Percentiles rank a stretch among this genome's conserved stretches.
Evolutionary conservation across 2,113 vertebrate species (phyloP).

Genomic region (Polyodon spathula): DNA sequence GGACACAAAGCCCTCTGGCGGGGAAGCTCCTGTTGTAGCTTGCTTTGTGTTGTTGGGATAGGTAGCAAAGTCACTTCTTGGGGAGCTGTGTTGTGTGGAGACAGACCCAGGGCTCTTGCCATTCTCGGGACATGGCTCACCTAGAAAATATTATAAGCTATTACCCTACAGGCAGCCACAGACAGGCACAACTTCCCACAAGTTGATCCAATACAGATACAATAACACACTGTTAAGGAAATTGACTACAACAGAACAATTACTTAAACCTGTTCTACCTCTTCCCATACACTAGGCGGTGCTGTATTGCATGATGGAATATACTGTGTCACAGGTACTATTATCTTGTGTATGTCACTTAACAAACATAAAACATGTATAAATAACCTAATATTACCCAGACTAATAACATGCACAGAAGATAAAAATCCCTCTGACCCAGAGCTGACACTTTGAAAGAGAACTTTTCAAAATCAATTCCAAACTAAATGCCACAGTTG

Average conservation of each 20-base stretch:
- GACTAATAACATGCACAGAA: no score
- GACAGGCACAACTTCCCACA: no score
- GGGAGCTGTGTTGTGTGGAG: conserved; percentile 93
- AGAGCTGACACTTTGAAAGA: background rate
- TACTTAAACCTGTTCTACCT: no score
- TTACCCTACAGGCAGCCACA: background rate
- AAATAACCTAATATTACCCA: no score
- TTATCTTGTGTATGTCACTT: no score
- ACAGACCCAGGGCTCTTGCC: conserved; percentile 86
- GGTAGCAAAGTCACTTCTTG: conserved; percentile 75
- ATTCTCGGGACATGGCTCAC: conserved; percentile 84
- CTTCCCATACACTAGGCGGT: background rate
- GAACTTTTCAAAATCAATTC: background rate
- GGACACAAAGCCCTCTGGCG: conserved; percentile 57
- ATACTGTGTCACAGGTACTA: background rate
- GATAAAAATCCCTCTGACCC: background rate
- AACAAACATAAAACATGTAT: no score
- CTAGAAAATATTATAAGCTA: conserved; percentile 42
- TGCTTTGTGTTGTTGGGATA: conserved; percentile 60
- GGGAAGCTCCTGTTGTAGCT: conserved; percentile 31
- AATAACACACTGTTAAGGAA: no score
- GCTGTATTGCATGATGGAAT: background rate
- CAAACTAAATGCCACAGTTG: conserved; percentile 46
- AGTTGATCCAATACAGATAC: no score
- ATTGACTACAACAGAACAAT: no score